These are phyloP conservation scores for Cheiracanthium punctorium DNA, from an alignment of 2,888 invertebrate genomes.

Conservation along the genomic window DNA sequence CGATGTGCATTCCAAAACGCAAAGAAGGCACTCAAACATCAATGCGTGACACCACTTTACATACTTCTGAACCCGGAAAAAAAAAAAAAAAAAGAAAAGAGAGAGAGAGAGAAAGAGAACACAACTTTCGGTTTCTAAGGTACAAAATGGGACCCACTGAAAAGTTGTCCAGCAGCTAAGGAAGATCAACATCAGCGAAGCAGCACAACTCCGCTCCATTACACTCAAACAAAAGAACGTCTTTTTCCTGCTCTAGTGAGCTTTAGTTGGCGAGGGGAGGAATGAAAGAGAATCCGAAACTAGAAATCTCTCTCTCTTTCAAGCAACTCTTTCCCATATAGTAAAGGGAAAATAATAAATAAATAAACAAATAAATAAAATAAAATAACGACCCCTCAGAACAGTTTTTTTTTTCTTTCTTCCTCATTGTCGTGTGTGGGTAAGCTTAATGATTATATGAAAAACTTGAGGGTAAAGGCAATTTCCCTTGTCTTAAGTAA, in stretches of 20 bases:
- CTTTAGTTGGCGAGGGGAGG: neutral
- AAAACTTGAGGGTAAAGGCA: too few relatives aligned
- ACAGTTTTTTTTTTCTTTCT: too few relatives aligned
- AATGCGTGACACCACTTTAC: neutral
- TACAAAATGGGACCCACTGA: neutral
- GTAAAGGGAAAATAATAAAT: too few relatives aligned
- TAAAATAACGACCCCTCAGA: too few relatives aligned
- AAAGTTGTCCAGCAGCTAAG: neutral
- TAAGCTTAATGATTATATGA: too few relatives aligned
- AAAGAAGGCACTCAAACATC: neutral
- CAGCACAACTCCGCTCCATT: slow-evolving; percentile 38
- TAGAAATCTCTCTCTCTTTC: neutral
- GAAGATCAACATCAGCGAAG: neutral
- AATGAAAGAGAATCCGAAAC: neutral
- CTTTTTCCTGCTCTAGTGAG: slow-evolving; percentile 25
- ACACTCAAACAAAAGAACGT: slow-evolving; percentile 31
- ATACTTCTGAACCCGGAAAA: neutral
- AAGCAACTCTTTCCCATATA: too few relatives aligned
- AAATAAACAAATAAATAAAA: too few relatives aligned
- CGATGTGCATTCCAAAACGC: neutral
- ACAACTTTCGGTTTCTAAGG: neutral
- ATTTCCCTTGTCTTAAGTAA: too few relatives aligned
- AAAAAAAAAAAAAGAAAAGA: neutral
- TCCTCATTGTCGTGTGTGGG: too few relatives aligned
- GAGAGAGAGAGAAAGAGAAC: too few relatives aligned